Evolutionary conservation across 2,797 vertebrate species (phyloP), one percentile per base, ranked within the genome.

Genomic region (Esox lucius): DNA sequence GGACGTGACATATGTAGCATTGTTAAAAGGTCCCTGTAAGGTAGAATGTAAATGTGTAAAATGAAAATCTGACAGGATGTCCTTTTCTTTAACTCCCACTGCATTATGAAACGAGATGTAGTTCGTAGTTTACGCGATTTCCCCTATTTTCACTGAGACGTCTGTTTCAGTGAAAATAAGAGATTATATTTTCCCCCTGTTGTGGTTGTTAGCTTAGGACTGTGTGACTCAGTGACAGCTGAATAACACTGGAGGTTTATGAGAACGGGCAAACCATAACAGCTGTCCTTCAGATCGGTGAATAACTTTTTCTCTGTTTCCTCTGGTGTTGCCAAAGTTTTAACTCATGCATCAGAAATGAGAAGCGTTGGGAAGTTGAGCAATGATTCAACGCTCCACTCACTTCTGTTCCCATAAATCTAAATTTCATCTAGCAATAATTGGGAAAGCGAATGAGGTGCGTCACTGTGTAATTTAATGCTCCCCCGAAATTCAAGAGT

Each of bases 221-320:
- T 66, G 17, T 31, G 64, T 17, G 64, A 31, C 16, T 31, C 31
- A 33, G 28, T 33, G 28, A 35, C 64, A 66, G 64, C 56, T 61
- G 56, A 61, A 17, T 2, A 19, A 35, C 31, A n/a, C 26, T 19
- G 64, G 22, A 66, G 31, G 64, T 66, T 66, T 35, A 35, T 33
- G 17, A 33, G 13, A 19, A 35, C 1, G 64, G 11, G 9, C 8
- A 26, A 61, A 61, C 22, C 31, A 66, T 17, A 33, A 66, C 64
- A 66, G 64, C 31, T 66, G 64, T 66, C 64, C 71, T 72, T n/a
- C 28, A 46, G 56, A 64, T 13, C 4, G 33, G 68, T 19, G 22
- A 42, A 35, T 46, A 46, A 46, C 19, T 6, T 28, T 28, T 31
- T 75, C 53, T 51, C 48, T 35, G 12, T 68, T 75, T 42, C 49